A percentile compares a stretch with the other conserved stretches of the same genome.
Evolutionary conservation across 2,888 invertebrate species (phyloP).

Genomic region (Silvanus unidentatus): DNA sequence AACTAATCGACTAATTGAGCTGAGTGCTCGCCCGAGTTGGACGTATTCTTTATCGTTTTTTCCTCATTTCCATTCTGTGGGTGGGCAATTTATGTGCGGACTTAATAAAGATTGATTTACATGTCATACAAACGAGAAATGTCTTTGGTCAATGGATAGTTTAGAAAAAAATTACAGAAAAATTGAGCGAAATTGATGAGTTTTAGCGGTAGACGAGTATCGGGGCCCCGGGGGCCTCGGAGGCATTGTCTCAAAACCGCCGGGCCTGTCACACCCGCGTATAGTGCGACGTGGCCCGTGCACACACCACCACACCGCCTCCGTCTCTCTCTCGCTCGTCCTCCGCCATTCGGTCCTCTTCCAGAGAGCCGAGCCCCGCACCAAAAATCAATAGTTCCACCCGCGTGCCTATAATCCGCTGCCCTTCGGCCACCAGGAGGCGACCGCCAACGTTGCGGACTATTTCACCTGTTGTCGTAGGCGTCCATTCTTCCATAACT

Average conservation of each 20-base stretch:
- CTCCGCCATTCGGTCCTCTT: too few relatives aligned
- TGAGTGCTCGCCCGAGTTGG: too few relatives aligned
- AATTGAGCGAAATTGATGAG: too few relatives aligned
- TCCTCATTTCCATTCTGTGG: too few relatives aligned
- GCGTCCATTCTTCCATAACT: conserved; percentile 3
- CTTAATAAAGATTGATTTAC: too few relatives aligned
- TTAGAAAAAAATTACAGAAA: too few relatives aligned
- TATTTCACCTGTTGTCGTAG: conserved; percentile 18
- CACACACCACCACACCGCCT: conserved; percentile 8
- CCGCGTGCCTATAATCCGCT: conserved; percentile 28
- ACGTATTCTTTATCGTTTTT: too few relatives aligned
- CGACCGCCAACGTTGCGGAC: conserved; percentile 15
- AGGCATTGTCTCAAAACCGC: conserved; percentile 21
- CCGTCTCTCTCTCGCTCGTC: conserved; percentile 7
- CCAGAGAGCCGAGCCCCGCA: conserved; percentile 32
- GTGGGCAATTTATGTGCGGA: too few relatives aligned
- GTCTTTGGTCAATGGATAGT: too few relatives aligned
- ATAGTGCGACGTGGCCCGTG: conserved; percentile 20
- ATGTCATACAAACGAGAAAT: too few relatives aligned
- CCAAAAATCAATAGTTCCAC: conserved; percentile 38
- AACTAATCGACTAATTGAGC: too few relatives aligned
- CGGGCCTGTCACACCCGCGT: conserved; percentile 25
- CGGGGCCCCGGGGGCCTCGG: conserved; percentile 19
- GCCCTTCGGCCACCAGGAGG: conserved; percentile 28
- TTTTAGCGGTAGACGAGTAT: too few relatives aligned